These are phyloP conservation scores for Cheumatopsyche charites DNA, from an alignment of 1,140 invertebrate genomes.

Conservation along the genomic window DNA sequence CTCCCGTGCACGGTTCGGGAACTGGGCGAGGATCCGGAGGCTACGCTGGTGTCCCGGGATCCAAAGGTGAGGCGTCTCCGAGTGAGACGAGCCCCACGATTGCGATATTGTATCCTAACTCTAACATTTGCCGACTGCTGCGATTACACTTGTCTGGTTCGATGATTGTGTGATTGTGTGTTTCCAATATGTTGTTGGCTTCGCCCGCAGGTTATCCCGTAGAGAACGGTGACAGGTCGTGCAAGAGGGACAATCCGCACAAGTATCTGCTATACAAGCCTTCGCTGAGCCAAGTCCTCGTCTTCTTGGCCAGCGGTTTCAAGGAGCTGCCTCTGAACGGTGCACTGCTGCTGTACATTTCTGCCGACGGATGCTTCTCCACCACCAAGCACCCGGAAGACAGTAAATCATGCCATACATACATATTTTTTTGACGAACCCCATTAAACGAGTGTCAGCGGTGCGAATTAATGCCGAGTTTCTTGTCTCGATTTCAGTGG, in stretches of 20 bases:
- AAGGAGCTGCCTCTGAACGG: conserved; percentile 92
- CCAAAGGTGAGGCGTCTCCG: conserved; percentile 48
- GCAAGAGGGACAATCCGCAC: conserved; percentile 90
- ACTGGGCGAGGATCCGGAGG: conserved; percentile 49
- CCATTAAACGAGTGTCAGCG: not conserved
- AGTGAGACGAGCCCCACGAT: not conserved
- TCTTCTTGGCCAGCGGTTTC: conserved; percentile 92
- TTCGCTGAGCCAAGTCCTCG: conserved; percentile 90
- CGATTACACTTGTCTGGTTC: too few species aligned
- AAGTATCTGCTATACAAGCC: conserved; percentile 97
- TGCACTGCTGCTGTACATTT: conserved; percentile 90
- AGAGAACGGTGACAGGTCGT: conserved; percentile 72
- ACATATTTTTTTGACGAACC: not conserved
- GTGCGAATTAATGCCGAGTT: not conserved
- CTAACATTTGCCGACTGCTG: too few species aligned
- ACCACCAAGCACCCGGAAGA: conserved; percentile 87
- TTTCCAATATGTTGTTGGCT: too few species aligned
- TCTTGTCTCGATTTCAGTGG: conserved; percentile 64
- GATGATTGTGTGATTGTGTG: too few species aligned
- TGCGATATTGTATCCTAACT: too few species aligned
- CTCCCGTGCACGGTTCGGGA: conserved; percentile 72
- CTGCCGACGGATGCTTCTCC: conserved; percentile 91
- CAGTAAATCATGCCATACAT: too few species aligned
- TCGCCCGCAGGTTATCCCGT: conserved; percentile 61
- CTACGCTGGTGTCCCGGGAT: conserved; percentile 50